Evolutionary conservation across 2,797 vertebrate genomes (phyloP).

Genomic region (Myotis pilosus): DNA sequence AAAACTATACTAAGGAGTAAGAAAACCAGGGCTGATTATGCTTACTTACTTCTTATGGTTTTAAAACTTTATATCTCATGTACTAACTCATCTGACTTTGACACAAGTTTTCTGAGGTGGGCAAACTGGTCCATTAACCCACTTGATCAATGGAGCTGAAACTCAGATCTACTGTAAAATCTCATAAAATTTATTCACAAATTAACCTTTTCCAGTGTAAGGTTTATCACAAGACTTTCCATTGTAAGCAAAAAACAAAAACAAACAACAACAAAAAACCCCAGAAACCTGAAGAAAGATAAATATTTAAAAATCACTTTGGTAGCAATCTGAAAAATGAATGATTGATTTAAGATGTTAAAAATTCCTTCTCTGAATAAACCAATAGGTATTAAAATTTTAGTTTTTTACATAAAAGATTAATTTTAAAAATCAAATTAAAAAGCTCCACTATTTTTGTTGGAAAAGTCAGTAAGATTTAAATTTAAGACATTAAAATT

Average conservation of each 20-base stretch:
- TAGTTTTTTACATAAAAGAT: background rate
- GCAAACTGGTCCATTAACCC: background rate
- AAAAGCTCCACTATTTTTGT: background rate
- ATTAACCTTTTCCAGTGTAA: background rate
- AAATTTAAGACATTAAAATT: background rate
- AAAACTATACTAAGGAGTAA: background rate
- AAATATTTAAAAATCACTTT: background rate
- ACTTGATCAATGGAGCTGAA: background rate
- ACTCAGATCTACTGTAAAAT: background rate
- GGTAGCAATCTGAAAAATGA: background rate
- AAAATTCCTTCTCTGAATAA: background rate
- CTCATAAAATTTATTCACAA: background rate
- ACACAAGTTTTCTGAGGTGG: background rate
- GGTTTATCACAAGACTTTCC: background rate
- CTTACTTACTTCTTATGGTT: background rate
- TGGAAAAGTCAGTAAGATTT: background rate
- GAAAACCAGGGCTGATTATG: background rate
- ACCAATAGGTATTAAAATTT: background rate
- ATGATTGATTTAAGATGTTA: constrained; percentile 2
- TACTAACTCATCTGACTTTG: background rate
- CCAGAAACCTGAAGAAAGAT: background rate
- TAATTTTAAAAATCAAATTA: background rate
- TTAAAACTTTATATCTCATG: background rate
- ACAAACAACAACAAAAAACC: background rate
- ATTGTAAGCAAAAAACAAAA: background rate